A percentile compares a stretch with the other conserved stretches of the same genome.
Evolutionary conservation across 2,113 vertebrate genomes (phyloP).

Genomic region (Elaphurus davidianus): DNA sequence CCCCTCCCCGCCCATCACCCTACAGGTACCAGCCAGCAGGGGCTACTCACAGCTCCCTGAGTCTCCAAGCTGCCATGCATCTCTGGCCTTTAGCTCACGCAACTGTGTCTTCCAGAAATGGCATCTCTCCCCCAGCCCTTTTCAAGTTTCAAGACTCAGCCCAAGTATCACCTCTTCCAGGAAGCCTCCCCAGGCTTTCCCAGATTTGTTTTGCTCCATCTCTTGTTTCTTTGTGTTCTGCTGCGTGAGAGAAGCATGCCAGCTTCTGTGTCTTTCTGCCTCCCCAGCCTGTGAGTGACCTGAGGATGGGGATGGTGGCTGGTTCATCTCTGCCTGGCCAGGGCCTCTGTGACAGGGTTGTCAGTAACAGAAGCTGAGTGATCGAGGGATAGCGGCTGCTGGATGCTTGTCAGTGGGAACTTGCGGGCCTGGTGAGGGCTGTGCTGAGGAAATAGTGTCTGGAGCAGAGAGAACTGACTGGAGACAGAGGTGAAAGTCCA

Average conservation of each 20-base stretch:
- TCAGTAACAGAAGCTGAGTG: not conserved
- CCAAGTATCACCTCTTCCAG: not conserved
- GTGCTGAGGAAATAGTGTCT: not conserved
- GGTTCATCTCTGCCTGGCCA: not conserved
- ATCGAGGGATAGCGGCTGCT: not conserved
- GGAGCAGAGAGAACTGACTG: not conserved
- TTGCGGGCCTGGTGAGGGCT: not conserved
- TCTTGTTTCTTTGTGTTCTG: not conserved
- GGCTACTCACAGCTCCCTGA: not conserved
- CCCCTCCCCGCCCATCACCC: not conserved
- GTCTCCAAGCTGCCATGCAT: not conserved
- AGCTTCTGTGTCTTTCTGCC: not conserved
- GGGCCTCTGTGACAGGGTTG: not conserved
- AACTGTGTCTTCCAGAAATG: not conserved
- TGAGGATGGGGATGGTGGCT: not conserved
- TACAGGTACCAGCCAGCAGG: not conserved
- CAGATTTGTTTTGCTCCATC: not conserved
- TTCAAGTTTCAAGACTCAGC: not conserved
- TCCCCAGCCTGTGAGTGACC: not conserved
- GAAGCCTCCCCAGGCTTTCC: not conserved
- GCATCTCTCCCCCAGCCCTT: not conserved
- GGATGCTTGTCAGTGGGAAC: not conserved
- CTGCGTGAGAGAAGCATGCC: not conserved
- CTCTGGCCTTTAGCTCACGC: not conserved
- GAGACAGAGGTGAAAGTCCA: not conserved